Percentiles rank a stretch among this genome's conserved stretches.
Evolutionary conservation across 2,888 invertebrate genomes (phyloP).

Genomic region (Acheta domesticus): DNA sequence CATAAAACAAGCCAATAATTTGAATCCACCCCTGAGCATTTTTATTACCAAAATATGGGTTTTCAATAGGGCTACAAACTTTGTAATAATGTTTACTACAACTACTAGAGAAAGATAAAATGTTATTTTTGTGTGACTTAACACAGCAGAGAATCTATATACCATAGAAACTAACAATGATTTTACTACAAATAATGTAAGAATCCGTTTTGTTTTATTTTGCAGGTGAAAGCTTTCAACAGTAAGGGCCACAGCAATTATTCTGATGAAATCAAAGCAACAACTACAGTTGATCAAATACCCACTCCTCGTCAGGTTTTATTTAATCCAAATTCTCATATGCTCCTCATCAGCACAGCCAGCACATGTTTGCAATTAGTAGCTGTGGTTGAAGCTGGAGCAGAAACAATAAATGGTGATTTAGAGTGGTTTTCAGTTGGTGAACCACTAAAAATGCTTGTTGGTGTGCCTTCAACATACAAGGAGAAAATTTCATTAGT

Average conservation of each 20-base stretch:
- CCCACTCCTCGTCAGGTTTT: conserved; percentile 76
- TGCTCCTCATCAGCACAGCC: conserved; percentile 73
- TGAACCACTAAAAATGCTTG: conserved; percentile 64
- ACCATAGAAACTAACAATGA: too few relatives aligned
- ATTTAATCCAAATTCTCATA: conserved; percentile 74
- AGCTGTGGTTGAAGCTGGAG: conserved; percentile 69
- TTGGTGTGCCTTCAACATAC: conserved; percentile 62
- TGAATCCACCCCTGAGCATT: too few relatives aligned
- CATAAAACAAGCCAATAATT: too few relatives aligned
- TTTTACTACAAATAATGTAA: too few relatives aligned
- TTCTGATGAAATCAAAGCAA: conserved; percentile 76
- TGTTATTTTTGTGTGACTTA: too few relatives aligned
- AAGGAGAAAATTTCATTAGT: conserved; percentile 63
- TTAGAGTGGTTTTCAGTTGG: conserved; percentile 61
- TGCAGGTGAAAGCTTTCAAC: conserved; percentile 77
- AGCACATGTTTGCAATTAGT: conserved; percentile 74
- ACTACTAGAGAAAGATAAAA: too few relatives aligned
- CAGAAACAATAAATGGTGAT: conserved; percentile 53
- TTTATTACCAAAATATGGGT: too few relatives aligned
- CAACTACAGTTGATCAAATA: conserved; percentile 81
- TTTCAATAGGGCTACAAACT: too few relatives aligned
- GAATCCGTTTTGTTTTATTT: conserved; percentile 28
- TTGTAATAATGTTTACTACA: too few relatives aligned
- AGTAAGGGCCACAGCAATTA: conserved; percentile 83
- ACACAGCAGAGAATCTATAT: too few relatives aligned